phyloP scores from a whole-genome alignment of 2,113 vertebrate genomes.

The Globicephala melas region DNA sequence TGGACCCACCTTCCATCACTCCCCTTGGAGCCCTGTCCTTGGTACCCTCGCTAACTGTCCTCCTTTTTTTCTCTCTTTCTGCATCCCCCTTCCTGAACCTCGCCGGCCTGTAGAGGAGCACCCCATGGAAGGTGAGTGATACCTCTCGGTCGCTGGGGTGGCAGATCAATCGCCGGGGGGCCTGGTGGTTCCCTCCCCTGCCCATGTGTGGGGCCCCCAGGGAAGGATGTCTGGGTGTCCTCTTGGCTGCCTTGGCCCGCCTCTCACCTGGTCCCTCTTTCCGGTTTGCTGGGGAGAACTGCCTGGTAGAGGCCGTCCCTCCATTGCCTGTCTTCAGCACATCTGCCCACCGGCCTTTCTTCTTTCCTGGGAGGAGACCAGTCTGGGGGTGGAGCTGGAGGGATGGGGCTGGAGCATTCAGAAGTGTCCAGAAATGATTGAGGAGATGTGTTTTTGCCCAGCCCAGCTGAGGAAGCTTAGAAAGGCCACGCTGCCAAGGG shows the following conservation, averaged over 20 bases:
- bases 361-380: not conserved
- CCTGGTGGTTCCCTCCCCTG: not conserved
- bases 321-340: not conserved
- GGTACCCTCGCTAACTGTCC: not conserved
- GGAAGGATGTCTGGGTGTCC: not conserved
- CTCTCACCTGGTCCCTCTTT: not conserved
- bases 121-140: conserved; percentile 77
- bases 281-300: not conserved
- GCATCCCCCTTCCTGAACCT: not conserved
- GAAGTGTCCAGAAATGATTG: not conserved
- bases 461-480: not conserved
- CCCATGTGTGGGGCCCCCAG: not conserved
- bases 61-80: conserved; percentile 33
- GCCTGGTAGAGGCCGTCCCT: not conserved
- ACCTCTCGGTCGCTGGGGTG: not conserved
- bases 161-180: not conserved
- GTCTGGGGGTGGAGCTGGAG: not conserved
- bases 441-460: not conserved
- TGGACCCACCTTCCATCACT: not conserved
- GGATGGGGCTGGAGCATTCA: not conserved
- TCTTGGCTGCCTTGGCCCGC: not conserved
- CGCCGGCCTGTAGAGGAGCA: conserved; percentile 64
- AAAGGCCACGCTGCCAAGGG: not conserved
- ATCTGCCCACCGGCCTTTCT: not conserved
- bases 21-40: not conserved